A percentile compares a stretch with the other conserved stretches of the same genome.
Conservation (phyloP, 30 jellyfish, hydroid and myxozoan species). For the Hydractinia echinata region DNA sequence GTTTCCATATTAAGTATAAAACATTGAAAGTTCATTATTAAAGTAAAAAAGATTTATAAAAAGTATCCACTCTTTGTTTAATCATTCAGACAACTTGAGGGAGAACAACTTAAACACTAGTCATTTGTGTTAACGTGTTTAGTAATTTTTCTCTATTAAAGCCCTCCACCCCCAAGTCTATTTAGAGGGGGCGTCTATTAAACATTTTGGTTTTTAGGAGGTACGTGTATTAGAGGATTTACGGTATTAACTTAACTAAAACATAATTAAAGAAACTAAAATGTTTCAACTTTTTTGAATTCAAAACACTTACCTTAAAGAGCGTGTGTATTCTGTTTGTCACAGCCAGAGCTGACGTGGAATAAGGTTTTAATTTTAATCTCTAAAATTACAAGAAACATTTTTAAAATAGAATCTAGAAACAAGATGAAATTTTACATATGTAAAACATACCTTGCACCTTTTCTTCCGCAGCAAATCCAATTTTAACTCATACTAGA, state of each 20-base stretch:
- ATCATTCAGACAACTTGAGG: too few relatives aligned
- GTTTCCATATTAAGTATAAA: too few relatives aligned
- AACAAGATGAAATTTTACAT: neutral
- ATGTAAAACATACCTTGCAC: constrained; percentile 44
- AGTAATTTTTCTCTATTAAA: too few relatives aligned
- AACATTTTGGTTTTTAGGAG: too few relatives aligned
- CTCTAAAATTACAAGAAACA: neutral
- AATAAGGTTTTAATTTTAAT: constrained; percentile 15
- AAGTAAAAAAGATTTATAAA: too few relatives aligned
- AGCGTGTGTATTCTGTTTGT: constrained; percentile 15
- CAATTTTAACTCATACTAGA: constrained; percentile 78
- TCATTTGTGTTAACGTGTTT: too few relatives aligned
- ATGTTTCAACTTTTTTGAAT: neutral
- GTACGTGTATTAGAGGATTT: too few relatives aligned
- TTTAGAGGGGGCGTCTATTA: too few relatives aligned
- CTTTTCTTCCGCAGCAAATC: constrained; percentile 65
- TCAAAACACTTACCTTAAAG: constrained; percentile 17
- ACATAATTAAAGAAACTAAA: neutral
- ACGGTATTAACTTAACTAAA: neutral
- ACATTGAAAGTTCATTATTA: too few relatives aligned
- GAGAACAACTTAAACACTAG: too few relatives aligned
- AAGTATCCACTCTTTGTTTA: too few relatives aligned
- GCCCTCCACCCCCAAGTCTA: too few relatives aligned
- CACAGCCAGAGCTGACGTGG: constrained; percentile 20
- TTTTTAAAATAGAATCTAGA: neutral